Evolutionary conservation across 2,888 invertebrate species (phyloP).

Genomic region (Tenthredo notha): DNA sequence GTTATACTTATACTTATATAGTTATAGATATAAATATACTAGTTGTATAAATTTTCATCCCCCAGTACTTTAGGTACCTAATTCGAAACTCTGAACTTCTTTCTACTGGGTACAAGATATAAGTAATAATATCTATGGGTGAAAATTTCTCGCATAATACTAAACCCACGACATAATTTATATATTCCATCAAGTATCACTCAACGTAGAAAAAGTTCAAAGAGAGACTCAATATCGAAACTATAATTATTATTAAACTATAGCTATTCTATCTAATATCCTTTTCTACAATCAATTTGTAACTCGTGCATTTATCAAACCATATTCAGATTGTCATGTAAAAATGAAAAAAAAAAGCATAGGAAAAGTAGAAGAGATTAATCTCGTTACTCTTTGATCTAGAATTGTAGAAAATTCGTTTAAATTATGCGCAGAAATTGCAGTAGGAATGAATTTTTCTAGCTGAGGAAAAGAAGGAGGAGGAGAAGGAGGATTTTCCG

Average conservation of each 20-base stretch:
- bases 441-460: too few relatives aligned
- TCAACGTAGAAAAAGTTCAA: neutral
- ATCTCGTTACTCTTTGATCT: too few relatives aligned
- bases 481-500: too few relatives aligned
- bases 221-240: conserved; percentile 23
- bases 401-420: too few relatives aligned
- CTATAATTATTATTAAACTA: conserved; percentile 20
- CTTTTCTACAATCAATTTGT: neutral
- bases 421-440: too few relatives aligned
- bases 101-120: neutral
- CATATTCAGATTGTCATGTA: neutral
- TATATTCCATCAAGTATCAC: conserved; percentile 18
- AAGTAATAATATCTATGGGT: neutral
- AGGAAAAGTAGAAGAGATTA: too few relatives aligned
- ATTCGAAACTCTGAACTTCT: neutral
- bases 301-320: neutral
- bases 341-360: neutral
- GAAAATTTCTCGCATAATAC: neutral
- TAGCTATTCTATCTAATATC: too few relatives aligned
- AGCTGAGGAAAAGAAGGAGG: too few relatives aligned
- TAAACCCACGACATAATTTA: neutral
- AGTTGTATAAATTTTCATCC: neutral
- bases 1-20: neutral
- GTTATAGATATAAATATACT: neutral
- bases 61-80: neutral